Conservation (phyloP, 2,113 vertebrate species). For the Eolophus roseicapilla region DNA sequence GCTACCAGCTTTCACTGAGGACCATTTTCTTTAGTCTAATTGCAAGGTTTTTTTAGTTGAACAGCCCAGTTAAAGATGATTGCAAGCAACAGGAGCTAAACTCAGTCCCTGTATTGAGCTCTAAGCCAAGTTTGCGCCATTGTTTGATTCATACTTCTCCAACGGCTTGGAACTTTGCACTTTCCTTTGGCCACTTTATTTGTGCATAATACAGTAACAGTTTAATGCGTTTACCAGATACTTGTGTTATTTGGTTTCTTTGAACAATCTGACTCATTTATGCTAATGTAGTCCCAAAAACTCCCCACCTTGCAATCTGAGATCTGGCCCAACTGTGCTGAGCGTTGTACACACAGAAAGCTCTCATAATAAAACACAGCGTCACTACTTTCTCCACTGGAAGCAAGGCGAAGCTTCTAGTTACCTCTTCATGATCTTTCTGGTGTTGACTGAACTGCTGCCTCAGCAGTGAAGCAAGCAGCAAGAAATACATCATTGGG, state of each 20-base stretch:
- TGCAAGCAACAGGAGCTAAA: neutral
- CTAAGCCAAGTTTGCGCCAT: neutral
- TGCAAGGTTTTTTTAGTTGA: neutral
- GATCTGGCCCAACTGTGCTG: neutral
- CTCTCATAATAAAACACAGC: neutral
- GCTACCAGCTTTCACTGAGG: neutral
- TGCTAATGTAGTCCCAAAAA: neutral
- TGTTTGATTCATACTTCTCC: neutral
- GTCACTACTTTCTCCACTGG: neutral
- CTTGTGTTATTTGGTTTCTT: neutral
- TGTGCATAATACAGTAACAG: neutral
- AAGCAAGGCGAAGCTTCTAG: neutral
- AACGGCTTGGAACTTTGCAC: neutral
- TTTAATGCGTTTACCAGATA: neutral
- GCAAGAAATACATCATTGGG: conserved; percentile 53
- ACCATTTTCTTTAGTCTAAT: neutral
- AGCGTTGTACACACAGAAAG: neutral
- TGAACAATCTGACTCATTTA: neutral
- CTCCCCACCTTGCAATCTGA: neutral
- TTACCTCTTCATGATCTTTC: conserved; percentile 1
- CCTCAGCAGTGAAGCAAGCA: conserved; percentile 43
- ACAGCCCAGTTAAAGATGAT: neutral
- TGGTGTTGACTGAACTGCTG: conserved; percentile 12
- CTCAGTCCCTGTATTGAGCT: neutral
- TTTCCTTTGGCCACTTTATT: neutral